These are phyloP conservation scores for Rhagonycha lutea DNA, from an alignment of 2,888 invertebrate genomes.

Conservation along the genomic window DNA sequence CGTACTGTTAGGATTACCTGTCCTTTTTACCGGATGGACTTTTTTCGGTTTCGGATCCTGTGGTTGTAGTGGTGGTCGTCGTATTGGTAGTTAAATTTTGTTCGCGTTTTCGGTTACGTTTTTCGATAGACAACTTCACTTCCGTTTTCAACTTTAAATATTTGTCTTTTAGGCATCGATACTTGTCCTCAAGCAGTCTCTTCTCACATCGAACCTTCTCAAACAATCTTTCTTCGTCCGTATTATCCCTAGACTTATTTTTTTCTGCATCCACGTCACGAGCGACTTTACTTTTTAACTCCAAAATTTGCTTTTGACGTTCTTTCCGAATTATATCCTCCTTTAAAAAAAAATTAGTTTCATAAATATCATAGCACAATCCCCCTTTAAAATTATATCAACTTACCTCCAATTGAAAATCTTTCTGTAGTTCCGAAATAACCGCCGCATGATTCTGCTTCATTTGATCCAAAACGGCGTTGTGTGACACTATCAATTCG, in stretches of 20 bases:
- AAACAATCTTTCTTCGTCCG: slow-evolving; percentile 56
- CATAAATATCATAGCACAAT: not conserved
- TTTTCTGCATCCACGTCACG: slow-evolving; percentile 53
- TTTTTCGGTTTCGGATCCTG: slow-evolving; percentile 80
- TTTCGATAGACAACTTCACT: slow-evolving; percentile 76
- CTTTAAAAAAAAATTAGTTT: slow-evolving; percentile 50
- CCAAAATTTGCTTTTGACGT: slow-evolving; percentile 68
- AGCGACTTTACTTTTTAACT: slow-evolving; percentile 64
- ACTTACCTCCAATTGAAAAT: slow-evolving; percentile 66
- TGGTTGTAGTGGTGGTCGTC: slow-evolving; percentile 49
- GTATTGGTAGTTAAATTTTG: slow-evolving; percentile 63
- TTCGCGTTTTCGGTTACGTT: slow-evolving; percentile 69
- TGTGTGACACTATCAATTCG: slow-evolving; percentile 60
- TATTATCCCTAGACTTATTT: slow-evolving; percentile 44
- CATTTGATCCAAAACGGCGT: slow-evolving; percentile 59
- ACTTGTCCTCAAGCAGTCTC: slow-evolving; percentile 76
- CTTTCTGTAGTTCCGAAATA: slow-evolving; percentile 64
- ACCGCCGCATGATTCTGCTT: slow-evolving; percentile 63
- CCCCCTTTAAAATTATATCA: not conserved
- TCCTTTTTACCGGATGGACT: slow-evolving; percentile 52
- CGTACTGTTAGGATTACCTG: slow-evolving; percentile 26
- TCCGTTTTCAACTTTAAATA: slow-evolving; percentile 80
- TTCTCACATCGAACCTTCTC: slow-evolving; percentile 73
- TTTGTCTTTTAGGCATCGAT: slow-evolving; percentile 79
- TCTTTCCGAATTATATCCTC: slow-evolving; percentile 71